Base-by-base conservation (phyloP, 1,140 invertebrate species). In the Akabosia matsudoensis region DNA sequence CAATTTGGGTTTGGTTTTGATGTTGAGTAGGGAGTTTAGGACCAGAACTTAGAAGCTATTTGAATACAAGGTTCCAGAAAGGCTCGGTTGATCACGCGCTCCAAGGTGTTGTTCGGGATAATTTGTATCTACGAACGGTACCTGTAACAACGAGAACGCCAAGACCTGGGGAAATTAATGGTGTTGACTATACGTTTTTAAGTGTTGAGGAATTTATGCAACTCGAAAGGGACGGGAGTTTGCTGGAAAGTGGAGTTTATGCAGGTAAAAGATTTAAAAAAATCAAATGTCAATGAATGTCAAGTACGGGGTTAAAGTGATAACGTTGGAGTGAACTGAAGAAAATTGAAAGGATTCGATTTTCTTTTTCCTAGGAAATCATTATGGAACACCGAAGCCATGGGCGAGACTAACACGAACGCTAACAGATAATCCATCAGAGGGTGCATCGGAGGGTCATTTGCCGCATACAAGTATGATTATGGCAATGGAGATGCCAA, bases 101-200 rank as follows among this genome's bases (percentile, higher is more conserved):
- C 33, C 90, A 91, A 82, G 89, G 89, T 79, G 89, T 88, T 0
- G 91, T 91, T 74, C 83, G 90, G 75, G 90, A 91, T 81, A 91
- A 91, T 83, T 83, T 91, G 28, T 91, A 91, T 83, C 84, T 89
- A 78, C 84, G 90, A 74, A 91, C 90, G 28, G 90, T 91, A 18
- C 90, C 90, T 85, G 89, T 89, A 80, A 91, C 90, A 13, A 91
- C 90, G 1, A 80, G 90, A 72, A 78, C 83, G 51, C 88, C 88
- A n/a, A 84, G 88, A 78, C 85, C 87, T 24, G 88, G 88, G 56
- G 90, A 91, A 84, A 85, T 89, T 24, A 89, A 90, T 84, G 90
- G 89, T 24, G 87, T 90, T 22, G 90, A 91, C 83, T 91, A 91
- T 82, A 90, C 87, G 28, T 91, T 91, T 83, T 83, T 91, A 14